Conservation (phyloP, 35 echinoderm and acorn worm genomes). For the Lytechinus variegatus region DNA sequence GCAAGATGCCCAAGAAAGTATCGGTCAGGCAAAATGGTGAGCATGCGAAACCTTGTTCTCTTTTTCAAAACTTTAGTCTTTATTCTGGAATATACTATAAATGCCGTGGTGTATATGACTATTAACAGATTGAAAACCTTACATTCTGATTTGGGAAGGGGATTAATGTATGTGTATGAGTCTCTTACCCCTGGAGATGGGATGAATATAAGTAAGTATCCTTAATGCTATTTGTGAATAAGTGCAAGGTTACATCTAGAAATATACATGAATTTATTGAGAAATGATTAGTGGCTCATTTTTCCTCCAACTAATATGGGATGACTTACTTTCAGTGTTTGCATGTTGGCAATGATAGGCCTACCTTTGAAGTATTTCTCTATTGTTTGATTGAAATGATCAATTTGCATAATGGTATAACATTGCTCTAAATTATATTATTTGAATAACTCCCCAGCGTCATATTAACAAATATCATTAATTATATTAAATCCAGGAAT, state of each 20-base stretch:
- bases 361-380: background rate
- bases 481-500: conserved; percentile 13
- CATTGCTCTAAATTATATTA: no score
- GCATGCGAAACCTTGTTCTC: background rate
- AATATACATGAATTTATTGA: background rate
- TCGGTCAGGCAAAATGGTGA: conserved; percentile 36
- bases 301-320: no score
- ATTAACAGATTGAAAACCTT: no score
- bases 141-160: no score
- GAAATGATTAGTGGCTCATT: background rate
- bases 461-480: background rate
- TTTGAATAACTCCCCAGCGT: background rate
- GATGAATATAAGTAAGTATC: background rate
- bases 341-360: background rate
- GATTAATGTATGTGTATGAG: no score
- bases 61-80: background rate
- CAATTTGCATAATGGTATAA: no score
- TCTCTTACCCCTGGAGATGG: background rate
- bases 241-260: background rate
- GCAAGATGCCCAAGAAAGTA: conserved; percentile 59
- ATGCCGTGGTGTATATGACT: no score
- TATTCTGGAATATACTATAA: no score
- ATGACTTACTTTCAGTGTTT: background rate
- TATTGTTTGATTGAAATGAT: no score
- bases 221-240: background rate